Conservation (phyloP, 2,797 vertebrate species). For the Tinamus major region DNA sequence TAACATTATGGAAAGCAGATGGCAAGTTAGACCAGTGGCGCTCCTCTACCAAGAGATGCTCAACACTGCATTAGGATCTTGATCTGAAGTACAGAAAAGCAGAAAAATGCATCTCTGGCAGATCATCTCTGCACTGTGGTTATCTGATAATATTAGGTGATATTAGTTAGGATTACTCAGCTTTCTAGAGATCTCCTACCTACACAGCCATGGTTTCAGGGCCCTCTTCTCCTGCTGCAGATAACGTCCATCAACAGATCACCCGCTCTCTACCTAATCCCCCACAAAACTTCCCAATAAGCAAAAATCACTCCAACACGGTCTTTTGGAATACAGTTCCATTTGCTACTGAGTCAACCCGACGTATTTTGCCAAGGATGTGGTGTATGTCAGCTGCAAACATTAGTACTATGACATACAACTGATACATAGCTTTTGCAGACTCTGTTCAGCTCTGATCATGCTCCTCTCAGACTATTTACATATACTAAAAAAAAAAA, state of each 20-base stretch:
- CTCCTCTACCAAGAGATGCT: not conserved
- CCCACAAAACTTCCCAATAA: not conserved
- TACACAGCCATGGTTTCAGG: slow-evolving; percentile 8
- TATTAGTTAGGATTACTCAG: not conserved
- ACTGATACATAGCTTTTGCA: slow-evolving; percentile 38
- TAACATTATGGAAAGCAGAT: not conserved
- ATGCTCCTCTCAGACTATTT: slow-evolving; percentile 3
- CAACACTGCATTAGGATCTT: not conserved
- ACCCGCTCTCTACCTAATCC: not conserved
- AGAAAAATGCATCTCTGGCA: not conserved
- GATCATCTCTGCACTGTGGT: not conserved
- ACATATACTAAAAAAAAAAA: slow-evolving; percentile 6
- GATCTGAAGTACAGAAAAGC: not conserved
- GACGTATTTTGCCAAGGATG: not conserved
- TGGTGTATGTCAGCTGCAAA: not conserved
- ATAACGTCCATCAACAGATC: not conserved
- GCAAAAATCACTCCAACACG: not conserved
- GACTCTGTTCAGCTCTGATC: slow-evolving; percentile 28
- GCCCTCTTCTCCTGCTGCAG: not conserved
- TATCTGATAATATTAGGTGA: not conserved
- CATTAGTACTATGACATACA: not conserved
- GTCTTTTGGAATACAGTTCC: not conserved
- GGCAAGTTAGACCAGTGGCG: not conserved
- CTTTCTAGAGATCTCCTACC: slow-evolving; percentile 36
- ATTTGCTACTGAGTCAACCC: not conserved